Base-by-base conservation (phyloP, 2,113 vertebrate species). In the Euleptes europaea region DNA sequence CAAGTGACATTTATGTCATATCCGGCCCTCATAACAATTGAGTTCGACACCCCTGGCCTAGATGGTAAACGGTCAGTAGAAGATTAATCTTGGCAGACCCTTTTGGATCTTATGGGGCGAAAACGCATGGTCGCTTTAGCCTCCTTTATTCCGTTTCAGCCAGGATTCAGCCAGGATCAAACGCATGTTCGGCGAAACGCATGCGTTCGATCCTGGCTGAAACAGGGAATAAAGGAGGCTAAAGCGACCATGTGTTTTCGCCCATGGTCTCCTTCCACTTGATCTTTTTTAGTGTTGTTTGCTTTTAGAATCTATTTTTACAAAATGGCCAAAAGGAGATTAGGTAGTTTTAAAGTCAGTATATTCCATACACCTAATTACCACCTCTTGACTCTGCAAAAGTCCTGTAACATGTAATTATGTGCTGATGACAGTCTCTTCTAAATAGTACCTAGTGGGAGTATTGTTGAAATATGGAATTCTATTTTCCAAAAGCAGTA, bases 381-480 rank as follows among this genome's bases (percentile, higher is more conserved):
- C n/a, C 33, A 26, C 47, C 74, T 78, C 63, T 84, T 77, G 73
- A 77, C 63, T 42, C 47, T 15, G 17, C 21, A n/a, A 66, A 85
- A 72, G 69, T 47, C 40, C 54, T 73, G 78, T 40, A 72, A 79
- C 47, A 14, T 73, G 78, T 40, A 86, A 74, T 86, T 80, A 80
- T 54, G 9, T 21, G n/a, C 78, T 66, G 42, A 67, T 86, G 78
- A 49, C 42, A 54, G 44, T 75, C 60, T 81, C 70, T 74, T 86
- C 44, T 81, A 86, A 74, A 86, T 66, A 80, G 78, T 66, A 40
- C 57, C 54, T 85, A 47, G 42, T 74, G 51, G 40, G 84, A 80
- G 69, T 80, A 66, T 74, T 73, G 67, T 80, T 80, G 31, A 66
- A 75, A 67, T 54, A 67, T 40, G 33, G 54, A 51, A 73, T 74